These are phyloP conservation scores for Apodemia mormo DNA, from an alignment of 2,888 invertebrate genomes.

Conservation along the genomic window DNA sequence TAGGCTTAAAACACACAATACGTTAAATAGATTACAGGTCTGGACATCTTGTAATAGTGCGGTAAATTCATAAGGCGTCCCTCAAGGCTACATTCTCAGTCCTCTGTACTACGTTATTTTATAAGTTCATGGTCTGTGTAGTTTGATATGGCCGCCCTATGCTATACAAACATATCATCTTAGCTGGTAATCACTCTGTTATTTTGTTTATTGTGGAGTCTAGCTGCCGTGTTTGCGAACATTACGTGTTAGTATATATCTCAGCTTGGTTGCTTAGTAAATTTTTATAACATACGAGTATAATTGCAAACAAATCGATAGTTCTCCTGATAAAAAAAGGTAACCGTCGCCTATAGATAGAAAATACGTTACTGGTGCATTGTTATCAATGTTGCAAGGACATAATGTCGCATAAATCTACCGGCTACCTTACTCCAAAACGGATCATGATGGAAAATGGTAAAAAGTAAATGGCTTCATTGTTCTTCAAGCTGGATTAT, in stretches of 20 bases:
- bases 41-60: neutral
- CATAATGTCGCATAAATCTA: no score
- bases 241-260: neutral
- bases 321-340: no score
- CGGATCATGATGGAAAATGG: no score
- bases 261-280: no score
- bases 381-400: no score
- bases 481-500: no score
- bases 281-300: no score
- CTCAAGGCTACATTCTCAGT: conserved; percentile 55
- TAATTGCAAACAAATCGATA: no score
- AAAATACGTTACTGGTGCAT: no score
- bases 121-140: conserved; percentile 19
- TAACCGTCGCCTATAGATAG: no score
- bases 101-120: conserved; percentile 42
- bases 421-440: no score
- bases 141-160: conserved; percentile 35
- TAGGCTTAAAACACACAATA: neutral
- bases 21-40: neutral
- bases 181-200: conserved; percentile 55
- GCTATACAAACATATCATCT: conserved; percentile 57
- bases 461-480: no score
- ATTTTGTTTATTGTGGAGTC: conserved; percentile 53
- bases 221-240: neutral
- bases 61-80: conserved; percentile 41